Evolutionary conservation across 2,113 vertebrate species (phyloP).

Genomic region (Ceyx melanurus): DNA sequence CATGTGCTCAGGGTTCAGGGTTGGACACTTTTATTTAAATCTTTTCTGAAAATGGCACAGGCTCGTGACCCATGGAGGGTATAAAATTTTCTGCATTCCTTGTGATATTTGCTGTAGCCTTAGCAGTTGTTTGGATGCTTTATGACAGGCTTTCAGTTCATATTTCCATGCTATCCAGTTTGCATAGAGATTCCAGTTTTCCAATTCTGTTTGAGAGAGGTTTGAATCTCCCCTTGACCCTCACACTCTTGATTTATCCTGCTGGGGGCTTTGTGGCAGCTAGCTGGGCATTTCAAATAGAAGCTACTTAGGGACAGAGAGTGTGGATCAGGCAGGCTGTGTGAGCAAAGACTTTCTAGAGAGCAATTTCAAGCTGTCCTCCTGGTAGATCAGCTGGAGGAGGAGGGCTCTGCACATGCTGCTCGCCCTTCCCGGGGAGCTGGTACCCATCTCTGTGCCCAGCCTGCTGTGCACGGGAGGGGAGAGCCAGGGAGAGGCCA

Average conservation of each 20-base stretch:
- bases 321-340: background rate
- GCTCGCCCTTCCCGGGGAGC: background rate
- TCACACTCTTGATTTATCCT: background rate
- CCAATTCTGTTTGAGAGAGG: background rate
- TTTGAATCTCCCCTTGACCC: background rate
- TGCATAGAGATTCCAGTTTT: background rate
- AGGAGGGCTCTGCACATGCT: fast-evolving
- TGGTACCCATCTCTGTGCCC: background rate
- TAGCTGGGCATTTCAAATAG: background rate
- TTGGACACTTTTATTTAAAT: background rate
- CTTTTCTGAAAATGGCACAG: background rate
- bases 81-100: background rate
- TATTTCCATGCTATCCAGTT: background rate
- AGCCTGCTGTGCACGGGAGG: background rate
- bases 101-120: background rate
- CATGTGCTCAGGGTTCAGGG: background rate
- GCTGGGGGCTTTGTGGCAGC: background rate
- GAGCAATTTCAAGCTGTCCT: background rate
- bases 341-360: background rate
- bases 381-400: background rate
- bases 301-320: background rate
- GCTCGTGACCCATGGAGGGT: background rate
- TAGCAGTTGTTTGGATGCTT: background rate
- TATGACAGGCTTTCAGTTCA: background rate
- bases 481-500: background rate